Evolutionary conservation across 2,797 vertebrate species (phyloP), one percentile per base, ranked within the genome.

Genomic region (Hippoglossus hippoglossus): DNA sequence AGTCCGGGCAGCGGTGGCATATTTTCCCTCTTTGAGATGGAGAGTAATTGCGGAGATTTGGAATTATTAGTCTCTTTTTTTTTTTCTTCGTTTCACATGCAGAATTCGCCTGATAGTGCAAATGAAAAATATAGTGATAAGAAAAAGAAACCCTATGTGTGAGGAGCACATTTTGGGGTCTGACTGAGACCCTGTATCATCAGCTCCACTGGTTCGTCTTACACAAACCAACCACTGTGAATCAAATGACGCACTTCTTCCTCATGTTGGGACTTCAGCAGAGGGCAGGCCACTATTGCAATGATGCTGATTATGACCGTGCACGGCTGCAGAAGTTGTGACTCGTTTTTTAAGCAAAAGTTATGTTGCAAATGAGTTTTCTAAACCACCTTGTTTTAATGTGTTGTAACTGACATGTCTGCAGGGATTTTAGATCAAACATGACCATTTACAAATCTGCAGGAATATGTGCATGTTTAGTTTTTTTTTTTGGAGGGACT

Each of bases 191-290:
- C 64, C 80, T 63, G 65, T 31, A 63, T 76, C 67, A 81, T 7
- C 44, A 39, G 73, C 62, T 75, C 66, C 70, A 47, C 77, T 57
- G 65, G 66, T 83, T 77, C 64, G 68, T 63, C 67, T 80, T 34
- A 68, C 77, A 91, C 90, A 90, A 85, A 81, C 77, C 79, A 39
- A 86, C 83, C 89, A 87, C 88, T 91, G 91, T 91, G 88, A 80
- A 77, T 81, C 79, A 90, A 91, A 89, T 93, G 89, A 91, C 89
- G 91, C 92, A 93, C 89, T 85, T 88, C 84, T 77, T 1, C 24
- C 79, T 69, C 79, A 31, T 61, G 64, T 80, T 73, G 16, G 68
- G 80, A 75, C 73, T 73, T 82, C 16, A 39, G 26, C 34, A 59
- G 59, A 87, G 55, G 61, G 21, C 67, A 78, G 68, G 50, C 61